A percentile compares a stretch with the other conserved stretches of the same genome.
phyloP scores from a whole-genome alignment of 2,113 vertebrate species.

The Otocyon megalotis region DNA sequence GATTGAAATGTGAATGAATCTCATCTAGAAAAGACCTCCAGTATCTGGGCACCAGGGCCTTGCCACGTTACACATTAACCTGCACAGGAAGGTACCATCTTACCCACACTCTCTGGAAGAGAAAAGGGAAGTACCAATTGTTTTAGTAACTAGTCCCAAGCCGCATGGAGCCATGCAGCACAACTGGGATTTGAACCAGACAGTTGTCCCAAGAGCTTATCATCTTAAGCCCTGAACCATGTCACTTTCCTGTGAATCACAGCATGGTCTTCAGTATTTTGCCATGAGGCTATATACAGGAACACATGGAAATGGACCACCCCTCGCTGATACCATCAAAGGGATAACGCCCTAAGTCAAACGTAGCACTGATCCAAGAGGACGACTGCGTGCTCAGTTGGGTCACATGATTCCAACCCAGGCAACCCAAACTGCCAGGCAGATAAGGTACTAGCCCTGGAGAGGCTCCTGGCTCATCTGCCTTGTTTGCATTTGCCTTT shows the following conservation, averaged over 20 bases:
- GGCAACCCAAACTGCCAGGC: neutral
- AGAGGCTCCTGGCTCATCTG: neutral
- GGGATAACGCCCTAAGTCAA: neutral
- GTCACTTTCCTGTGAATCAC: neutral
- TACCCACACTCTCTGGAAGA: neutral
- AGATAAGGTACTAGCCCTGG: rapidly evolving
- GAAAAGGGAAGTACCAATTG: neutral
- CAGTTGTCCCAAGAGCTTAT: neutral
- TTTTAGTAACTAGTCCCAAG: neutral
- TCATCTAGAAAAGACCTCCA: neutral
- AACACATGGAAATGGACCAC: too few species aligned
- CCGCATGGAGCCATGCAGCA: neutral
- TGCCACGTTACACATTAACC: neutral
- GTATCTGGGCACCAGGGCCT: rapidly evolving
- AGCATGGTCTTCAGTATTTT: rapidly evolving
- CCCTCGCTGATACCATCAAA: neutral
- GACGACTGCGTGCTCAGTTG: neutral
- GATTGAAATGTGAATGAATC: neutral
- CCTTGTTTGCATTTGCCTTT: neutral
- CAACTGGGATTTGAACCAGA: neutral
- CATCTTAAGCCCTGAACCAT: neutral
- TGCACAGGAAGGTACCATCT: neutral
- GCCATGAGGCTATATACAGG: neutral
- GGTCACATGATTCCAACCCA: neutral
- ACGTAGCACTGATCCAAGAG: neutral